Conservation (phyloP, 2,888 invertebrate genomes). For the Amphipyra tragopoginis region DNA sequence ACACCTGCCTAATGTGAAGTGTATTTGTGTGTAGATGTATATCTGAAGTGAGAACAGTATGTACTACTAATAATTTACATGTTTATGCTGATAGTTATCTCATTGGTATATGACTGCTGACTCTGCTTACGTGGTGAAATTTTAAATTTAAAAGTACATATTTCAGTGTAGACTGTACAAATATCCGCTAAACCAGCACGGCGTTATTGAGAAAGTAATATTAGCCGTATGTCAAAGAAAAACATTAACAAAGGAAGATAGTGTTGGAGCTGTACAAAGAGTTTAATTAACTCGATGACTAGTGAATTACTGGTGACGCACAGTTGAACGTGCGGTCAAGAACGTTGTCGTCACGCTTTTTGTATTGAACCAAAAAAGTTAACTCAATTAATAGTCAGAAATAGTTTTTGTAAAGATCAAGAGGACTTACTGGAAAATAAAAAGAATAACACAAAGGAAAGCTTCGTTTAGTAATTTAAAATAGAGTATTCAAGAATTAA, state of each 20-base stretch:
- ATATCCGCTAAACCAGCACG: too few relatives aligned
- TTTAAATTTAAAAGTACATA: too few relatives aligned
- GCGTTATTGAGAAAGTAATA: too few relatives aligned
- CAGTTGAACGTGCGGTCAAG: background rate
- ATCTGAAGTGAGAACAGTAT: background rate
- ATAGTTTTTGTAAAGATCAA: conserved; percentile 5
- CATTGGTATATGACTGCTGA: background rate
- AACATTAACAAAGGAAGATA: too few relatives aligned
- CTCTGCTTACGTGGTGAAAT: too few relatives aligned
- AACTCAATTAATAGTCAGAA: conserved; percentile 30
- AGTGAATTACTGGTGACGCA: conserved; percentile 7
- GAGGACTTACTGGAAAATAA: background rate
- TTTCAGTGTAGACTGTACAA: too few relatives aligned
- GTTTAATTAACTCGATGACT: conserved; percentile 44
- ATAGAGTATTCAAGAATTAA: too few relatives aligned
- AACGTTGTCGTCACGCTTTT: conserved; percentile 19
- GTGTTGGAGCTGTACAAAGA: conserved; percentile 9
- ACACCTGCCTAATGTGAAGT: background rate
- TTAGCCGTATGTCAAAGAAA: too few relatives aligned
- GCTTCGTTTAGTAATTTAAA: background rate
- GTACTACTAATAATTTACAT: background rate
- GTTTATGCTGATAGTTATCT: background rate
- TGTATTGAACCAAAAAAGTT: conserved; percentile 30
- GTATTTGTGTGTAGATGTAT: background rate
- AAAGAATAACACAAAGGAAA: background rate